Percentiles rank a stretch among this genome's conserved stretches.
Evolutionary conservation across 2,113 vertebrate species (phyloP).

Genomic region (Promerops cafer): DNA sequence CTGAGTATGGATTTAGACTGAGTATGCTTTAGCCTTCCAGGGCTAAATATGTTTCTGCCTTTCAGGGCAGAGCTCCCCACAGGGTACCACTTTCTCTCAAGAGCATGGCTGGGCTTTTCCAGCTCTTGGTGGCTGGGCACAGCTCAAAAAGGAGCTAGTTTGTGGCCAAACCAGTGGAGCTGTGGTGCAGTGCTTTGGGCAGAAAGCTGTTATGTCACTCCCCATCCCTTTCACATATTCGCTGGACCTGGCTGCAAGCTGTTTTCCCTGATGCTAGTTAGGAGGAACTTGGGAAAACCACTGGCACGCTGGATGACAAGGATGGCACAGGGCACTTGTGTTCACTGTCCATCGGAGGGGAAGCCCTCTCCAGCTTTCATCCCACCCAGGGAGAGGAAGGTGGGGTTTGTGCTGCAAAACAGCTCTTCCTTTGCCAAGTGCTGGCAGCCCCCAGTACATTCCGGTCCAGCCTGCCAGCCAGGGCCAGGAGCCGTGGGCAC

Average conservation of each 20-base stretch:
- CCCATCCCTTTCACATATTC: background rate
- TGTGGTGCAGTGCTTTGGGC: background rate
- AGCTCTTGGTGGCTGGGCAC: background rate
- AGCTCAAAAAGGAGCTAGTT: background rate
- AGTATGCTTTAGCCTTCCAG: background rate
- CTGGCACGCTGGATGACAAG: background rate
- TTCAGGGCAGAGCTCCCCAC: background rate
- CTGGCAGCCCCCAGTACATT: background rate
- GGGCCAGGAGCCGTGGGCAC: background rate
- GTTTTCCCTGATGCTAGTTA: background rate
- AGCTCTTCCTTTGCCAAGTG: conserved; percentile 27
- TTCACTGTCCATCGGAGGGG: background rate
- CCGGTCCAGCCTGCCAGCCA: background rate
- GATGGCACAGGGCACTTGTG: background rate
- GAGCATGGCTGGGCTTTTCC: background rate
- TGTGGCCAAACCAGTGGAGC: background rate
- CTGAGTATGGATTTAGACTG: background rate
- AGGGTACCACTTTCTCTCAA: background rate
- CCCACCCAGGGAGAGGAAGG: background rate
- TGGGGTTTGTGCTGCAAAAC: background rate
- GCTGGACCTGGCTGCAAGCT: background rate
- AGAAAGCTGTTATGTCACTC: background rate
- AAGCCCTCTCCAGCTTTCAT: background rate
- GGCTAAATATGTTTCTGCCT: background rate
- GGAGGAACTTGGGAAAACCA: background rate